A percentile compares a stretch with the other conserved stretches of the same genome.
Conservation (phyloP, 2,888 invertebrate species). For the Oxyteleia sp. region DNA sequence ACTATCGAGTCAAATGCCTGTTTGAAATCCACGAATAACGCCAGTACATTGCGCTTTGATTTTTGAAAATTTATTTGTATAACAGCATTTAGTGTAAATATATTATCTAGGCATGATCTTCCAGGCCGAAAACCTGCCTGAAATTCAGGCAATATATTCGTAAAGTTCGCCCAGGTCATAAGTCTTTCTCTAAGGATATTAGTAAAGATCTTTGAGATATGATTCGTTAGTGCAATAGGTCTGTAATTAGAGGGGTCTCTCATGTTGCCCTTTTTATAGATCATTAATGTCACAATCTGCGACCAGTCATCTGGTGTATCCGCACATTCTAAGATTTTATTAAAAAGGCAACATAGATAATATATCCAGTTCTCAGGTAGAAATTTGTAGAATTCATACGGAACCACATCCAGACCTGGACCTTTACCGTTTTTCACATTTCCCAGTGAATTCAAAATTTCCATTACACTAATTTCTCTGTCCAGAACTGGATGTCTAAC, state of each 20-base stretch:
- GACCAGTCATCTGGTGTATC: slow-evolving; percentile 20
- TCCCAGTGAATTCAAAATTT: no score
- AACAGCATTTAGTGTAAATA: not conserved
- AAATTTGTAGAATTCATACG: not conserved
- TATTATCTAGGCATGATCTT: not conserved
- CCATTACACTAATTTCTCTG: no score
- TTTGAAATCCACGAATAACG: slow-evolving; percentile 12
- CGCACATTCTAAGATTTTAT: not conserved
- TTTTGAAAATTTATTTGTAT: slow-evolving; percentile 1
- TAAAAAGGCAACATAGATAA: not conserved
- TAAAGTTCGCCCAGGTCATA: not conserved
- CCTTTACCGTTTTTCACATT: no score
- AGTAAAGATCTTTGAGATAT: slow-evolving; percentile 15
- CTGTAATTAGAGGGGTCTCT: slow-evolving; percentile 76
- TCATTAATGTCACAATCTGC: not conserved
- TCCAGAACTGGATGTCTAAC: no score
- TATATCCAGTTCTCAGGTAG: slow-evolving; percentile 11
- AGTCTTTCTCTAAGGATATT: not conserved
- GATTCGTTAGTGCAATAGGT: slow-evolving; percentile 74
- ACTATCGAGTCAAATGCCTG: slow-evolving; percentile 8
- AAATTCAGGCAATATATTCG: slow-evolving; percentile 8
- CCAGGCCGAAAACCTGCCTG: not conserved
- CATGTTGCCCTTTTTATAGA: slow-evolving; percentile 72
- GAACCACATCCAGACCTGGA: not conserved
- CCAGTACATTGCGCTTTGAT: not conserved